Evolutionary conservation across 2,888 invertebrate genomes (phyloP), one percentile per base, ranked within the genome.

Genomic region (Amphimallon solstitiale): DNA sequence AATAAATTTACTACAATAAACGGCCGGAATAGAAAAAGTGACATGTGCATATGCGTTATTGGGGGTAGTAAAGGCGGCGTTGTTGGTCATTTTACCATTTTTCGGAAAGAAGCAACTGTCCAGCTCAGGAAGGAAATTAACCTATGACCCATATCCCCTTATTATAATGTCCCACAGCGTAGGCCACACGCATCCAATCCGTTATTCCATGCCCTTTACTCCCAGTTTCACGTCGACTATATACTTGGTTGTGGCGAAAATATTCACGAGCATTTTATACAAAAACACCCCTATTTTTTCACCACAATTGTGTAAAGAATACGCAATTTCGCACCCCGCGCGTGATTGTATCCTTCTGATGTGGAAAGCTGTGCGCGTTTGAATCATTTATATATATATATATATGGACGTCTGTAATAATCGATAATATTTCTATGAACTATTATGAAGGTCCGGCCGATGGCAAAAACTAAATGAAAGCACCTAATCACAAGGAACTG

Each of bases 21-120:
- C 17, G 35, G 4, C 14, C 15, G 10, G 54, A 66, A 68, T 67
- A 71, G 74, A 74, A 56, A n/a, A 46, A 21, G 7, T 37, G 45
- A 52, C 61, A 45, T 45, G 61, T 59, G 56, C 54, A 34, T 54
- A 54, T 54, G 54, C 29, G 29, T 5, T 29, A 29, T 29, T 29
- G 29, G 17, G 1, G 14, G 7, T 10, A 54, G n/a, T n/a, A n/a
- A n/a, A n/a, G n/a, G 19, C 46, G 34, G 35, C 54, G 75, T 74
- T 79, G 75, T 74, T 79, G 80, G 79, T 80, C 80, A 80, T 79
- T 80, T 79, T 75, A 75, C 76, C 74, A 75, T 75, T 77, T 78
- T 75, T 74, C 73, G 73, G 74, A 76, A 68, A 70, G 73, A 73
- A 73, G 73, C 74, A 73, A 77, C 76, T 75, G 78, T 76, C 78